Evolutionary conservation across 2,113 vertebrate species (phyloP).

Genomic region (Bagarius yarrelli): DNA sequence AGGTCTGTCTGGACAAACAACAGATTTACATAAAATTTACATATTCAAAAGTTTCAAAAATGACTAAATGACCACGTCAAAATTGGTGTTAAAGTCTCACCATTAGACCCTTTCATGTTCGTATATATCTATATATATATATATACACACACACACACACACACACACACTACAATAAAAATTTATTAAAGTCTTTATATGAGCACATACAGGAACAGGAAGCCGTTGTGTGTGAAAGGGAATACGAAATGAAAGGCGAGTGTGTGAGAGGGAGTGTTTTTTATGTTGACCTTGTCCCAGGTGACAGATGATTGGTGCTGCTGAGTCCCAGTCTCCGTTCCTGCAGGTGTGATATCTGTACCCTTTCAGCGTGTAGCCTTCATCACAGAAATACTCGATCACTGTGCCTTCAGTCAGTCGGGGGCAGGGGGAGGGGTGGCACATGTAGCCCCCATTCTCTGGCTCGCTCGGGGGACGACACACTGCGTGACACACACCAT

Average conservation of each 20-base stretch:
- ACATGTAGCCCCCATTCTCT: constrained; percentile 93
- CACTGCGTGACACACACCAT: constrained; percentile 55
- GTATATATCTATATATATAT: too few species aligned
- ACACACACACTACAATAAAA: too few species aligned
- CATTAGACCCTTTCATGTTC: background rate
- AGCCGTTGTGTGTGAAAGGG: background rate
- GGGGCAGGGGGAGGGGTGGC: constrained; percentile 89
- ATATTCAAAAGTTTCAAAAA: constrained; percentile 1
- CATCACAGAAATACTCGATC: constrained; percentile 94
- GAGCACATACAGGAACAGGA: background rate
- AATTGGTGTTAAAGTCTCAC: background rate
- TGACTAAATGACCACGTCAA: background rate
- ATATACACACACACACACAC: too few species aligned
- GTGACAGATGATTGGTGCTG: constrained; percentile 93
- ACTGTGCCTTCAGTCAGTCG: constrained; percentile 84
- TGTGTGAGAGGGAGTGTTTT: constrained; percentile 42
- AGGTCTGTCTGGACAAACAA: background rate
- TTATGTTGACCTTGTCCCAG: constrained; percentile 78
- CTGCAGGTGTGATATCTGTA: constrained; percentile 96
- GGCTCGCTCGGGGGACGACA: constrained; percentile 89
- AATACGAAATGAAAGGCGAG: too few species aligned
- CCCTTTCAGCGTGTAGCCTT: constrained; percentile 93
- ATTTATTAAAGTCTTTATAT: too few species aligned
- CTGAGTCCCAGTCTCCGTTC: constrained; percentile 90
- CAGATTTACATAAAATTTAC: background rate